Conservation (phyloP, 2,888 invertebrate species). For the Eupithecia abbreviata region DNA sequence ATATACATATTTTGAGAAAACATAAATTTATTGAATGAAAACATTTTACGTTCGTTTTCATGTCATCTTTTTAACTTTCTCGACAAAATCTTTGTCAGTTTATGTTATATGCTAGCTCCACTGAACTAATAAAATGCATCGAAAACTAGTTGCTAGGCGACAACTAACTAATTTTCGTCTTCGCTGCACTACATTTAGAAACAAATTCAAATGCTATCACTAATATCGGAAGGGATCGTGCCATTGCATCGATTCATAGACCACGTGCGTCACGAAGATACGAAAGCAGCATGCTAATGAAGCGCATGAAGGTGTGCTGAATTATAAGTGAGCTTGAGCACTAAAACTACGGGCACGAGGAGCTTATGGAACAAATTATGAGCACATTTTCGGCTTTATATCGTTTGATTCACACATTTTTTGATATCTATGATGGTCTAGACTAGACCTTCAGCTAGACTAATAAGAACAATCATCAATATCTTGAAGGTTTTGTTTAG, state of each 20-base stretch:
- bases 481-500: background rate
- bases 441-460: background rate
- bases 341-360: background rate
- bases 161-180: background rate
- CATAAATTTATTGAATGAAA: background rate
- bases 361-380: background rate
- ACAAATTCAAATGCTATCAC: background rate
- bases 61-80: background rate
- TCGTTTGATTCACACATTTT: background rate
- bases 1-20: background rate
- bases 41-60: background rate
- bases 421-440: background rate
- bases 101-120: background rate
- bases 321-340: background rate
- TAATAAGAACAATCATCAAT: background rate
- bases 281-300: background rate
- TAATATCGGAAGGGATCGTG: constrained; percentile 7
- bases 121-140: background rate
- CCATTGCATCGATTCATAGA: constrained; percentile 18
- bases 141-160: background rate
- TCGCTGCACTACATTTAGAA: background rate
- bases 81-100: background rate
- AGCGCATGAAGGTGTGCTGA: background rate
- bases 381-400: background rate
- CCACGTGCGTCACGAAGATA: constrained; percentile 26